These are phyloP conservation scores for Thymallus thymallus DNA, from an alignment of 2,113 vertebrate genomes.

Conservation along the genomic window DNA sequence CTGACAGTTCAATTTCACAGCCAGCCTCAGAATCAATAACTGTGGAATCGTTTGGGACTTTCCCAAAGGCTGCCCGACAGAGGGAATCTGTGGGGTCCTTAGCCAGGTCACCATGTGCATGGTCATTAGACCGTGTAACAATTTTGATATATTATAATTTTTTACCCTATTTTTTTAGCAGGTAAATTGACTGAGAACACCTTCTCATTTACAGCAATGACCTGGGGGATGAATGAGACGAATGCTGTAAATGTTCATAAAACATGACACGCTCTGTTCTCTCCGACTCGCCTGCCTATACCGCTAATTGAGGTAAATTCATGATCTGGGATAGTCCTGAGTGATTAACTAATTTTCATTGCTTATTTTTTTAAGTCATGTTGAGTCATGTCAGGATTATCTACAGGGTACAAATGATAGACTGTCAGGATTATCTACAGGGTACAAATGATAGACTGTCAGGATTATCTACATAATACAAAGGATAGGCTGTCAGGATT, in stretches of 20 bases:
- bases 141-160: background rate
- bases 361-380: constrained; percentile 30
- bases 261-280: constrained; percentile 42
- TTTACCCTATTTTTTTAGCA: too few species aligned
- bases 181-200: too few species aligned
- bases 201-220: too few species aligned
- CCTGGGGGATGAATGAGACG: too few species aligned
- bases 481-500: too few species aligned
- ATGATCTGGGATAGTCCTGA: background rate
- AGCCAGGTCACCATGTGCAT: constrained; percentile 53
- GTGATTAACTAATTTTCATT: too few species aligned
- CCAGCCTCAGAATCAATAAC: constrained; percentile 70
- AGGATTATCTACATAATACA: too few species aligned
- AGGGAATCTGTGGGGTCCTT: constrained; percentile 67
- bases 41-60: constrained; percentile 70
- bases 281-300: constrained; percentile 36
- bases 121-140: constrained; percentile 60
- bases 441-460: too few species aligned
- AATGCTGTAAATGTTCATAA: constrained; percentile 58
- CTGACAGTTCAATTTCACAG: constrained; percentile 84
- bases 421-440: too few species aligned
- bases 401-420: too few species aligned
- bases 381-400: too few species aligned
- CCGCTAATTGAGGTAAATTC: constrained; percentile 63
- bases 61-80: constrained; percentile 51